Base-by-base conservation (phyloP, 2,888 invertebrate genomes). In the Cactoblastis cactorum region DNA sequence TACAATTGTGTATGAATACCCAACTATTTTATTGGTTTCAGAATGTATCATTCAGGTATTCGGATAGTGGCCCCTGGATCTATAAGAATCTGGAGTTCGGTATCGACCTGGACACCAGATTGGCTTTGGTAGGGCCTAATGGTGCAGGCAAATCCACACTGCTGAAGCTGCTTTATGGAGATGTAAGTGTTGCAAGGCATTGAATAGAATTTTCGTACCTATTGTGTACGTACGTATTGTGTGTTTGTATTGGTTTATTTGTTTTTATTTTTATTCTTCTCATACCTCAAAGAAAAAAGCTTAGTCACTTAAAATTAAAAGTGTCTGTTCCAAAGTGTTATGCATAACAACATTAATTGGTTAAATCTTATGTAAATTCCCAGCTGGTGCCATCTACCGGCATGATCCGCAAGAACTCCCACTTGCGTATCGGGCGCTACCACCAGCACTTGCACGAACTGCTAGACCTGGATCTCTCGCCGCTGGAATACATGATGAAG, bases 121-220 rank as follows among this genome's bases (percentile, higher is more conserved):
- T 99, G 38, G 99, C 99, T 11, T 90, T 99, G 45, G 99, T 99
- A 0, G 99, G 96, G 0, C 99, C 99, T 2, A 99, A 99, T 81
- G 99, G 99, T 64, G 99, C 99, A 50, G 99, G 99, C 63, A 99
- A 99, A 84, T 98, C 98, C 64, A 99, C 99, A 0, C 91, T 99
- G 3, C 90, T 99, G 49, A 99, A 99, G 80, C 90, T 99, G 56
- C 91, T 99, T 0, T 97, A 97, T 68, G 97, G 97, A 66, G 98
- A 99, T 74, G 95, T 96, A 80, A 92, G 93, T 88, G 55, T 50
- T 51, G 5, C n/a, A n/a, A n/a, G n/a, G n/a, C n/a, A n/a, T n/a
- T 35, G 1, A 22, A 6, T 15, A 15, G 12, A 2, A 9, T 34
- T 11, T 9, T 9, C n/a, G n/a, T n/a, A n/a, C n/a, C n/a, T n/a